A percentile compares a stretch with the other conserved stretches of the same genome.
Conservation (phyloP, 2,888 invertebrate species). For the Lasius platythorax region DNA sequence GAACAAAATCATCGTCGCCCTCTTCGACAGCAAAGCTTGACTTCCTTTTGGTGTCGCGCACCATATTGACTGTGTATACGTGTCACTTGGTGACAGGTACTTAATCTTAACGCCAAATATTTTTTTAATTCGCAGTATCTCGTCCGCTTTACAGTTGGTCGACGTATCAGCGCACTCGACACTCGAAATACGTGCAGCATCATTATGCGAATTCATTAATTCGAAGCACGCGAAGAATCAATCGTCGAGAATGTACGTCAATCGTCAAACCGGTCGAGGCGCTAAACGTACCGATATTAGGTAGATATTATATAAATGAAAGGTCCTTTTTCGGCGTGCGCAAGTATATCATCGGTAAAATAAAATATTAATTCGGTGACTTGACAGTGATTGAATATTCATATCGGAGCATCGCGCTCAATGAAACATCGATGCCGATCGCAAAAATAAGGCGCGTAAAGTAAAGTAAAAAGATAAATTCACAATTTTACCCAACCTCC, state of each 20-base stretch:
- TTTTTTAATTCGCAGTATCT: conserved; percentile 65
- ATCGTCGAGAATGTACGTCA: conserved; percentile 13
- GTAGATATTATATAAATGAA: background rate
- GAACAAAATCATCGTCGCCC: conserved; percentile 26
- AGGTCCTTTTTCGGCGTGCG: background rate
- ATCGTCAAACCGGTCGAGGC: background rate
- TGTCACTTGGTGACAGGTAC: conserved; percentile 53
- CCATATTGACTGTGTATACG: conserved; percentile 69
- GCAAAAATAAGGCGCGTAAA: background rate
- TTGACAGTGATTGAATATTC: background rate
- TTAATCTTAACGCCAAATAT: conserved; percentile 58
- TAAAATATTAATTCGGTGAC: conserved; percentile 22
- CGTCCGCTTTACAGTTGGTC: conserved; percentile 55
- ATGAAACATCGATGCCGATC: background rate
- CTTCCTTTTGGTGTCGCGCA: conserved; percentile 61
- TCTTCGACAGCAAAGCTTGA: conserved; percentile 68
- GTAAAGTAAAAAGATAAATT: background rate
- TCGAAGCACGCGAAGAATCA: conserved; percentile 46
- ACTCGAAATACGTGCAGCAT: conserved; percentile 57
- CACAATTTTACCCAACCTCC: conserved; percentile 77
- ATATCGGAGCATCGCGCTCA: background rate
- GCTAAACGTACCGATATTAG: background rate
- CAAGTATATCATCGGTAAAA: background rate
- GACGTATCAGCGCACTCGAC: conserved; percentile 70
- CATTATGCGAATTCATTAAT: background rate